Evolutionary conservation across 1,140 invertebrate genomes (phyloP), one percentile per base, ranked within the genome.

Genomic region (Nebria ingens): DNA sequence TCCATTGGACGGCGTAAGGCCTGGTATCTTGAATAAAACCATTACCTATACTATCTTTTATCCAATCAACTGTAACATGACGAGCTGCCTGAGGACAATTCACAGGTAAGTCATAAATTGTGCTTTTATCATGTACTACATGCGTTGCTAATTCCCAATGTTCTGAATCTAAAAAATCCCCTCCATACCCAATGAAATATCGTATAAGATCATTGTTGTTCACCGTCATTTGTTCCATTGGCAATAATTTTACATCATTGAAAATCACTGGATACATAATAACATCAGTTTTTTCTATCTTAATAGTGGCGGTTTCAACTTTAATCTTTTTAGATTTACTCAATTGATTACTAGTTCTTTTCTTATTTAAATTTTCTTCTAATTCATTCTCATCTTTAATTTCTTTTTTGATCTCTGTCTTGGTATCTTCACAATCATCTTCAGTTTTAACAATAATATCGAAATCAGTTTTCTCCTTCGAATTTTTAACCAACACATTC

Each of bases 391-490:
- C 9, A 11, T 13, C 49, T 54, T 50, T 59, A 54, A 52, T 63
- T 20, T 58, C 23, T 59, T 19, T 67, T 61, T 64, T 66, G 63
- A 15, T 23, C 40, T 59, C 40, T 12, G 34, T 40, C 34, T 11
- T 6, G 20, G 51, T 55, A 9, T 57, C 23, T 34, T 59, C 4
- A 61, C 70, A 38, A 71, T 73, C 50, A 72, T 53, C 66, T 73
- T 73, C 42, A 70, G 71, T 22, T 65, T 77, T 76, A 38, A 74
- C 69, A 11, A 86, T 65, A n/a, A 82, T 67, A 20, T 76, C 76
- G 9, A 85, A 76, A 65, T 87, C 83, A 0, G 80, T 78, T 56
- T 80, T 78, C 59, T 83, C 77, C 63, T 84, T 82, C 0, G 83
- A 86, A n/a, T 77, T 81, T 49, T 79, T 72, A 62, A 78, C 86